Evolutionary conservation across 2,113 vertebrate species (phyloP), one percentile per base, ranked within the genome.

Genomic region (Oplegnathus fasciatus): DNA sequence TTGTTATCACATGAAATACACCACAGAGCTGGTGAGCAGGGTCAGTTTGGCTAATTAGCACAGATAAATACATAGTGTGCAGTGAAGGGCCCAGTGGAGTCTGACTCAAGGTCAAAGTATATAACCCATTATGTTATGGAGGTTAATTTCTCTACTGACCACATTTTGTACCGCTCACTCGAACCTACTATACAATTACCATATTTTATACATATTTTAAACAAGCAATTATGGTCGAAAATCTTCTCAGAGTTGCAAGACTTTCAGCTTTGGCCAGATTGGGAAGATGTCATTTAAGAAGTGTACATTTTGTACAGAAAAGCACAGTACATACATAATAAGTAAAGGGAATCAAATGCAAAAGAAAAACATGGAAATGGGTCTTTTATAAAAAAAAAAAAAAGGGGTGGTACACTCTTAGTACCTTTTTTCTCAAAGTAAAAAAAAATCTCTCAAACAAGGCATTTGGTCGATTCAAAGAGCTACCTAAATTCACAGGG

Each of bases 401-500:
- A 48, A 79, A 55, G 20, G 54, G 37, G 6, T 44, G 69, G 83
- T 46, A 72, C 30, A 70, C 22, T 58, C 22, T 80, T 55, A 71
- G 89, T 91, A 91, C 92, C 91, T 37, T 85, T 85, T 83, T 68
- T 57, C 24, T 83, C 28, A 61, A 75, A 58, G 32, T 76, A 60
- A 70, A 78, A 82, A 62, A 57, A 42, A 54, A 83, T 37, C n/a
- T 75, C 62, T 84, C 32, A 88, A 90, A 93, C 83, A 91, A 92
- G 88, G 91, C 93, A 89, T 93, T 91, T 91, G 92, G 90, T 88
- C 24, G 17, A 86, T 88, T 89, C 28, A 82, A 81, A 88, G 77
- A 84, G 80, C 82, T 82, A 92, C 76, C 58, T 48, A 78, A 82
- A 80, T 81, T 77, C 79, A 89, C 75, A 83, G 75, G 78, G 57